Conservation (phyloP, 2,888 invertebrate species). For the Philereme vetulata region DNA sequence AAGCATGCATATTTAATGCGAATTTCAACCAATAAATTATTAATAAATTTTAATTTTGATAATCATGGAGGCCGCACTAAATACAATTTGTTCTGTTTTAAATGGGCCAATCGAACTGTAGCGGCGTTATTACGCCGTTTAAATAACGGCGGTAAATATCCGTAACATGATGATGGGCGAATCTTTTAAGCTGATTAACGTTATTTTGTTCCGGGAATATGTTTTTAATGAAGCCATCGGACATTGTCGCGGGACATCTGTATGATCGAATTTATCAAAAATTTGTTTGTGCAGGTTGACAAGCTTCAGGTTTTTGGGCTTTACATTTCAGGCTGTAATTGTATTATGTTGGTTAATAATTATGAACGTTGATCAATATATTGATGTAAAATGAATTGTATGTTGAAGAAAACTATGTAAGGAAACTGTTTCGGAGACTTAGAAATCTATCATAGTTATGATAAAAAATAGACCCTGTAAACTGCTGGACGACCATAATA, state of each 20-base stretch:
- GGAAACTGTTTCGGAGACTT: no score
- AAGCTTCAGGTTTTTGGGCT: no score
- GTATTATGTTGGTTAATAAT: no score
- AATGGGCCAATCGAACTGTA: slow-evolving; percentile 23
- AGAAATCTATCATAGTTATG: no score
- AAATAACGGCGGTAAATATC: slow-evolving; percentile 33
- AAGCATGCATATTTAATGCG: neutral
- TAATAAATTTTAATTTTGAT: slow-evolving; percentile 21
- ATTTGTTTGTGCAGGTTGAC: neutral
- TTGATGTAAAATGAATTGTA: no score
- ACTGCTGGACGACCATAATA: no score
- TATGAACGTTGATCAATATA: no score
- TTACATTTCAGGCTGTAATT: no score
- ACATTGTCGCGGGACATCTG: neutral
- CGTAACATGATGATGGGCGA: slow-evolving; percentile 28
- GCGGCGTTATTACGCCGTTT: slow-evolving; percentile 26
- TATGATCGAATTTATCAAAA: neutral
- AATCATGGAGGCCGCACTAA: slow-evolving; percentile 12
- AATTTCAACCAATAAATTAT: slow-evolving; percentile 7
- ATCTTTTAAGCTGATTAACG: slow-evolving; percentile 37
- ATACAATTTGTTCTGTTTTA: slow-evolving; percentile 25
- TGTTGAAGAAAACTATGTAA: no score
- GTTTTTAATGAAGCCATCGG: slow-evolving; percentile 24
- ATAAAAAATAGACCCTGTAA: no score
- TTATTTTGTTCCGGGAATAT: slow-evolving; percentile 20